Percentiles rank a stretch among this genome's conserved stretches.
Evolutionary conservation across 2,797 vertebrate genomes (phyloP).

Genomic region (Phoeniculus purpureus): DNA sequence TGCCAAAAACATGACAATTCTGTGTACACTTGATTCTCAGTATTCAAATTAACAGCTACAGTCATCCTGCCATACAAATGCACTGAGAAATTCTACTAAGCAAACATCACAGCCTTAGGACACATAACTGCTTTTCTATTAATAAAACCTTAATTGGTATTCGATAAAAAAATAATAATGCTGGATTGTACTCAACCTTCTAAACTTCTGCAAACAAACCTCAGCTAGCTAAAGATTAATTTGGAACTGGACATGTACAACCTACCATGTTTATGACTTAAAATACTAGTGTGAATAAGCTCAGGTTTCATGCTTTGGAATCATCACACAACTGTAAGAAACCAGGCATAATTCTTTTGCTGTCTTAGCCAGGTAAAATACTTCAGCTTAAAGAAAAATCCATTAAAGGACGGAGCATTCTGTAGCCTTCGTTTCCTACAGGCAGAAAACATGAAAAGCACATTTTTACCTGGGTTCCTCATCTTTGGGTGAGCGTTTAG

Average conservation of each 20-base stretch:
- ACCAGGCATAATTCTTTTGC: conserved; percentile 8
- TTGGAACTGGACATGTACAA: background rate
- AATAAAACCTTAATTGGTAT: background rate
- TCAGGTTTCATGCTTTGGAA: background rate
- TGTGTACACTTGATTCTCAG: background rate
- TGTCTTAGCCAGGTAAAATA: background rate
- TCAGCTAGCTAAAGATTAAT: background rate
- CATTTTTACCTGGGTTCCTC: conserved; percentile 92
- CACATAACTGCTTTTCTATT: background rate
- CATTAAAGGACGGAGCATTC: background rate
- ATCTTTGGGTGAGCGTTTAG: conserved; percentile 94
- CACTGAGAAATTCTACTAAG: background rate
- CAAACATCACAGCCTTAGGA: background rate
- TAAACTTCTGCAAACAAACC: background rate
- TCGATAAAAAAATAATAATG: background rate
- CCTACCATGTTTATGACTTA: background rate
- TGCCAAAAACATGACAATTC: background rate
- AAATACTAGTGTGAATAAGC: background rate
- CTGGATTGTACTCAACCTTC: background rate
- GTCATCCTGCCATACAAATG: background rate
- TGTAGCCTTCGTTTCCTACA: background rate
- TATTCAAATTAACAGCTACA: background rate
- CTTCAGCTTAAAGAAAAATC: background rate
- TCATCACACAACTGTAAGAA: background rate
- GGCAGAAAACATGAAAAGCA: background rate